Percentiles rank a stretch among this genome's conserved stretches.
Conservation (phyloP, 2,797 vertebrate genomes). For the Neoniphon sammara region DNA sequence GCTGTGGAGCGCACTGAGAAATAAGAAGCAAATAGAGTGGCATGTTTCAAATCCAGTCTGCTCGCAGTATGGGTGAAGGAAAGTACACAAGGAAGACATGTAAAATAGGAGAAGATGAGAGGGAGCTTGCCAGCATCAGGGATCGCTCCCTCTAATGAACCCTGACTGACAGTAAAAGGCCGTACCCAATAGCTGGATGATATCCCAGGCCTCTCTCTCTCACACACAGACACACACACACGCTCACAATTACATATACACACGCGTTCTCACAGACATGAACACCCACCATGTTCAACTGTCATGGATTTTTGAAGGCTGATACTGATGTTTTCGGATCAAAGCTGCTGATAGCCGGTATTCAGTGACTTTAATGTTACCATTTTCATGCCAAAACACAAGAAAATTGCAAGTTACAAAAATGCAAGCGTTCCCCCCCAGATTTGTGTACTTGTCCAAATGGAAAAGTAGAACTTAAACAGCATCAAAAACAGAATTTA, state of each 20-base stretch:
- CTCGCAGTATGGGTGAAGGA: neutral
- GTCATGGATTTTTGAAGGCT: neutral
- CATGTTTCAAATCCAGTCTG: slow-evolving; percentile 43
- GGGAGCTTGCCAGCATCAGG: slow-evolving; percentile 47
- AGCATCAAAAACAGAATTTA: too few species aligned
- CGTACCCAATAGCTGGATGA: slow-evolving; percentile 61
- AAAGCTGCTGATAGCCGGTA: slow-evolving; percentile 10
- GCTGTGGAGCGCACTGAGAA: slow-evolving; percentile 12
- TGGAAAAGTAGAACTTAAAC: too few species aligned
- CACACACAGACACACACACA: slow-evolving; percentile 50
- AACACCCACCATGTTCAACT: slow-evolving; percentile 1
- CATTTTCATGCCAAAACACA: neutral
- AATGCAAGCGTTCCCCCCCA: too few species aligned
- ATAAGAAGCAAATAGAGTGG: neutral
- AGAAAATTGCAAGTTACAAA: too few species aligned
- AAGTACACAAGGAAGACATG: slow-evolving; percentile 46
- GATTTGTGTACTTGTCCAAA: too few species aligned
- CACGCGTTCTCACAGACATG: slow-evolving; percentile 8
- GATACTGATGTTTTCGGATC: neutral
- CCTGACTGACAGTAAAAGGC: slow-evolving; percentile 69
- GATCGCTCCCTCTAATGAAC: slow-evolving; percentile 58
- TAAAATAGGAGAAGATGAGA: slow-evolving; percentile 21
- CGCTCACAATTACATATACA: slow-evolving; percentile 15
- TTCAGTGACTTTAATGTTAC: neutral
- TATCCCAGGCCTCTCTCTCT: slow-evolving; percentile 57